These are phyloP conservation scores for Drosophila prostipennis DNA, from an alignment of 2,888 invertebrate genomes.

Conservation along the genomic window DNA sequence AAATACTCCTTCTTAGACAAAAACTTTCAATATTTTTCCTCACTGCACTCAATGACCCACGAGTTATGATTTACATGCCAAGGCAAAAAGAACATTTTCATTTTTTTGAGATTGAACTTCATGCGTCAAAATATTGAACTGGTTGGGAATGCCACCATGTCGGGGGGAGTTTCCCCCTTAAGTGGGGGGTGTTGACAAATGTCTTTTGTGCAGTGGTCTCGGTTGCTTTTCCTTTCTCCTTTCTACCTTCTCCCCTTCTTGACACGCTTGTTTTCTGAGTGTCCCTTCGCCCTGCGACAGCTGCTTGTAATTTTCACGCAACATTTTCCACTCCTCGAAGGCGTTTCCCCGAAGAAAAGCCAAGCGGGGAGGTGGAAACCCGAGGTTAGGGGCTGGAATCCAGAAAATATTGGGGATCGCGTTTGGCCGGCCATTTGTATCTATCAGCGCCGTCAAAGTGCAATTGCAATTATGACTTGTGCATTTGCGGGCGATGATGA, in stretches of 20 bases:
- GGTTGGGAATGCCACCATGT: slow-evolving; percentile 4
- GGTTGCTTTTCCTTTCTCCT: slow-evolving; percentile 13
- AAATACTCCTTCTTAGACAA: too few relatives aligned
- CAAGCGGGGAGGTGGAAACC: not conserved
- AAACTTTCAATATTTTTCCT: not conserved
- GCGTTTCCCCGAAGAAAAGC: slow-evolving; percentile 52
- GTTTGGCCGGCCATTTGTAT: slow-evolving; percentile 57
- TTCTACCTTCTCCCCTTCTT: slow-evolving; percentile 15
- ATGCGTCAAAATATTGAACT: slow-evolving; percentile 74
- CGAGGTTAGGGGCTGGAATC: slow-evolving; percentile 14
- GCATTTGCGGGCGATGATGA: slow-evolving; percentile 76
- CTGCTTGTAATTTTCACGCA: slow-evolving; percentile 79
- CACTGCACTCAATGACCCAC: slow-evolving; percentile 13
- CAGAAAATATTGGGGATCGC: slow-evolving; percentile 11
- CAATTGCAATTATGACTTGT: slow-evolving; percentile 75
- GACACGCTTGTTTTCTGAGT: slow-evolving; percentile 5
- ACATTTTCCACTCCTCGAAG: slow-evolving; percentile 70
- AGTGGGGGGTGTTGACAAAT: slow-evolving; percentile 80
- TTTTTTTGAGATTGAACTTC: slow-evolving; percentile 66
- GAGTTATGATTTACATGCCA: slow-evolving; percentile 66
- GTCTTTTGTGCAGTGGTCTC: slow-evolving; percentile 62
- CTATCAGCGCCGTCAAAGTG: slow-evolving; percentile 73
- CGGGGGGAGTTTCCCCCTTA: slow-evolving; percentile 40
- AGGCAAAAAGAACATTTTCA: slow-evolving; percentile 7
- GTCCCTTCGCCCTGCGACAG: slow-evolving; percentile 46